Conservation (phyloP, 2,797 vertebrate genomes). For the Lithobates sylvaticus region DNA sequence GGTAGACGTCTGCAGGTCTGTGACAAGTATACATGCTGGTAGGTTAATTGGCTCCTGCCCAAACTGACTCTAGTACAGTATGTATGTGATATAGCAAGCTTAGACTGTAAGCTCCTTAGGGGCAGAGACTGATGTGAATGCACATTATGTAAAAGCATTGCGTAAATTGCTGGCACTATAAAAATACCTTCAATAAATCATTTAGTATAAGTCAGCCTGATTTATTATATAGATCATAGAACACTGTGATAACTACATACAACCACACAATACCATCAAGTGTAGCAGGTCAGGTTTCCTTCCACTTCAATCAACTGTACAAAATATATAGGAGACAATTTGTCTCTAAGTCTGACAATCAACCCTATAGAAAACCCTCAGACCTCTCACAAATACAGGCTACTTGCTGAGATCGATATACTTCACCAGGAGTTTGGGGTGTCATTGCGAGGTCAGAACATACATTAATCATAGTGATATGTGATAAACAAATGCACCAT, state of each 20-base stretch:
- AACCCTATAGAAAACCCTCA: neutral
- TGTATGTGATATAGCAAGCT: too few relatives aligned
- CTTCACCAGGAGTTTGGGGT: conserved; percentile 16
- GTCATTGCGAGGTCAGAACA: conserved; percentile 26
- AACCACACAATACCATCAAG: too few relatives aligned
- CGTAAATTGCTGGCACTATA: too few relatives aligned
- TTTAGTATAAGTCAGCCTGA: neutral
- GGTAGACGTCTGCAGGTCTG: neutral
- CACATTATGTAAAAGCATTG: too few relatives aligned
- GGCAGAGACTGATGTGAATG: too few relatives aligned
- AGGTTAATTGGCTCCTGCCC: too few relatives aligned
- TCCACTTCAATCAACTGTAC: neutral
- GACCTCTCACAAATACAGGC: neutral
- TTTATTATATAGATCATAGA: neutral
- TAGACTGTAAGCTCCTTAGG: too few relatives aligned
- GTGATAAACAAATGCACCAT: conserved; percentile 4
- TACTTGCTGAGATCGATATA: conserved; percentile 33
- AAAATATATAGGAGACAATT: neutral
- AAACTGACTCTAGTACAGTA: too few relatives aligned
- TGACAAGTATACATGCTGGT: neutral
- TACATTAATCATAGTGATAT: conserved; percentile 46
- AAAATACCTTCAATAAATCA: too few relatives aligned
- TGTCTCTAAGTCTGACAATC: neutral
- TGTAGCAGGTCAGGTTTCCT: neutral
- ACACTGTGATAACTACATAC: neutral